phyloP scores from a whole-genome alignment of 2,888 invertebrate species.

The Hirudinaria manillensis region DNA sequence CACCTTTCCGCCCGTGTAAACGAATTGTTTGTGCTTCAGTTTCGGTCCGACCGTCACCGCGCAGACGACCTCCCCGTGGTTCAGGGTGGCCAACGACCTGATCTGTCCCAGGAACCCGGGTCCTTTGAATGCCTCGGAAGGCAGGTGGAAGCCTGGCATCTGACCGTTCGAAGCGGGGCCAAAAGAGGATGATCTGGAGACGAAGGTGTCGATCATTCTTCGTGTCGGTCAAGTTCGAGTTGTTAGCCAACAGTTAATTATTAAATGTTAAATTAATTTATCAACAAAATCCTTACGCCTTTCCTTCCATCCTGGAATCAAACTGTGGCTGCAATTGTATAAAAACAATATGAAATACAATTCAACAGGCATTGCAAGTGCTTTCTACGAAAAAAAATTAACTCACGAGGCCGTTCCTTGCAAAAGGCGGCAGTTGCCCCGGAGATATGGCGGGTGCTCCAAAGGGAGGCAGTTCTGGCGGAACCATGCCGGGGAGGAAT shows the following conservation, averaged over 20 bases:
- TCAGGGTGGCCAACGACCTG: conserved; percentile 78
- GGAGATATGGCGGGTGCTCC: conserved; percentile 42
- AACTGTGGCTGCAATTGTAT: conserved; percentile 25
- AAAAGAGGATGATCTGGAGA: conserved; percentile 80
- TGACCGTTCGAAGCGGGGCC: conserved; percentile 67
- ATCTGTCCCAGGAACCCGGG: conserved; percentile 90
- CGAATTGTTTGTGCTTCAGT: conserved; percentile 45
- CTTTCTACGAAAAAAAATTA: too few relatives aligned
- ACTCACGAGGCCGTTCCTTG: conserved; percentile 42
- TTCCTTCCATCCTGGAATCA: conserved; percentile 59
- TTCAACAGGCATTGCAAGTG: too few relatives aligned
- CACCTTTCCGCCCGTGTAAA: conserved; percentile 85
- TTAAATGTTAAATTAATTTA: too few relatives aligned
- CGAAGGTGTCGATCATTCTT: conserved; percentile 17
- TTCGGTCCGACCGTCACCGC: conserved; percentile 80
- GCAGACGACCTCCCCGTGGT: conserved; percentile 94
- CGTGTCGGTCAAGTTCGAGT: neutral
- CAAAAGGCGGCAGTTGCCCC: conserved; percentile 39
- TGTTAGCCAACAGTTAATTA: too few relatives aligned
- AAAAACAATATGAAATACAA: neutral
- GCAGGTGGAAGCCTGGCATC: conserved; percentile 80
- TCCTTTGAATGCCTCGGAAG: conserved; percentile 82
- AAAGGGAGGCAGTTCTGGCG: conserved; percentile 29
- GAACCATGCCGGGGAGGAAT: conserved; percentile 31
- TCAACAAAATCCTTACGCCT: conserved; percentile 65